A percentile compares a stretch with the other conserved stretches of the same genome.
Conservation (phyloP, 2,888 invertebrate genomes). For the Catonia carolina region DNA sequence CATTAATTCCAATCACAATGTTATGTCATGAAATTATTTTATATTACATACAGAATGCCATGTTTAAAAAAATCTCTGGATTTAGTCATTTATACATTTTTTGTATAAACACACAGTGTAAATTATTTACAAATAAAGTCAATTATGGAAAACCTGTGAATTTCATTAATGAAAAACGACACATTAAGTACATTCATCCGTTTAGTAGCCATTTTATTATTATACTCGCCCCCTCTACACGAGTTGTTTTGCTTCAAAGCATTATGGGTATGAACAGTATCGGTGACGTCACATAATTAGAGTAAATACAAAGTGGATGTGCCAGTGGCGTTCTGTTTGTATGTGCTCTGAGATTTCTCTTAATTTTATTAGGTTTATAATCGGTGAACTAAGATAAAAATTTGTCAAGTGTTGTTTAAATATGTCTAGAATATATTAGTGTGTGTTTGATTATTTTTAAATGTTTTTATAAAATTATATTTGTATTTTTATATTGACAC, state of each 20-base stretch:
- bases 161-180: too few relatives aligned
- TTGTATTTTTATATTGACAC: constrained; percentile 25
- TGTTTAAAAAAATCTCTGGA: too few relatives aligned
- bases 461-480: constrained; percentile 14
- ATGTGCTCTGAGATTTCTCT: constrained; percentile 38
- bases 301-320: constrained; percentile 63
- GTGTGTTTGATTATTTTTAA: constrained; percentile 10
- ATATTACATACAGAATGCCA: too few relatives aligned
- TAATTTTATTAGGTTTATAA: constrained; percentile 22
- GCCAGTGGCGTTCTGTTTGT: constrained; percentile 51
- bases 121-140: too few relatives aligned
- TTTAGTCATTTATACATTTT: too few relatives aligned
- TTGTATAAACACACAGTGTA: too few relatives aligned
- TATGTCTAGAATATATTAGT: constrained; percentile 2
- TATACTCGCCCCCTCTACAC: constrained; percentile 15
- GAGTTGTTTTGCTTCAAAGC: constrained; percentile 30
- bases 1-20: too few relatives aligned
- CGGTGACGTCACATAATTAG: constrained; percentile 61
- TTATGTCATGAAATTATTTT: too few relatives aligned
- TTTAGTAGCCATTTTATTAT: not conserved
- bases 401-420: constrained; percentile 14
- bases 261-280: constrained; percentile 38
- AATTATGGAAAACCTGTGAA: too few relatives aligned
- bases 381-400: constrained; percentile 6
- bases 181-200: too few relatives aligned